Evolutionary conservation across 1,140 invertebrate species (phyloP).

Genomic region (Trachymyrmex cornetzi): DNA sequence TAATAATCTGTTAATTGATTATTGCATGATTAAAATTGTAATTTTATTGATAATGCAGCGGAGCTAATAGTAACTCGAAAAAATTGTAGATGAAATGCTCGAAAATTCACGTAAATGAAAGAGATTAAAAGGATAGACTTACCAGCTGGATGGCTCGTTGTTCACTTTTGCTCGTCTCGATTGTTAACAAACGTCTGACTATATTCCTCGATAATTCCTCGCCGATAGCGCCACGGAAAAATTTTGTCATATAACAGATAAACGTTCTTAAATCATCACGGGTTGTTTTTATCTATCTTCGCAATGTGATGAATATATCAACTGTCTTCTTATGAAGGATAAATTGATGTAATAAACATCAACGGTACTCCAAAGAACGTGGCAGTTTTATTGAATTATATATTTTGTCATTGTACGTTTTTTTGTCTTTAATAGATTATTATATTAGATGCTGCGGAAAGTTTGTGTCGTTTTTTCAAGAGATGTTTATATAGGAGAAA

Average conservation of each 20-base stretch:
- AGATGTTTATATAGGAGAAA: no score
- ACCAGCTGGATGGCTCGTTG: not conserved
- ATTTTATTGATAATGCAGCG: not conserved
- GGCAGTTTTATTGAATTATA: not conserved
- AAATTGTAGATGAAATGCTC: not conserved
- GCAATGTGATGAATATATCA: not conserved
- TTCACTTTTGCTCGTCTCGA: constrained; percentile 2
- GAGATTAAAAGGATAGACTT: not conserved
- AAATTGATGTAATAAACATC: constrained; percentile 9
- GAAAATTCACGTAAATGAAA: not conserved
- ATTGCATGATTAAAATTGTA: not conserved
- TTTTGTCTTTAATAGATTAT: not conserved
- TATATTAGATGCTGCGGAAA: not conserved
- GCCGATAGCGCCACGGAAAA: constrained; percentile 40
- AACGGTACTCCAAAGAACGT: not conserved
- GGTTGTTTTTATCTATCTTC: constrained; percentile 10
- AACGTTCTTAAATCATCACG: constrained; percentile 27
- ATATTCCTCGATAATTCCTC: not conserved
- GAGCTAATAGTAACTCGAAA: not conserved
- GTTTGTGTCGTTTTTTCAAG: no score
- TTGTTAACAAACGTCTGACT: constrained; percentile 36
- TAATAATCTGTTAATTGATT: not conserved
- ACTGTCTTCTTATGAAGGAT: not conserved
- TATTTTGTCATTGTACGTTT: not conserved
- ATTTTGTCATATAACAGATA: constrained; percentile 51